These are phyloP conservation scores for Drosophila mayaguana DNA, from an alignment of 2,888 invertebrate genomes.

Conservation along the genomic window DNA sequence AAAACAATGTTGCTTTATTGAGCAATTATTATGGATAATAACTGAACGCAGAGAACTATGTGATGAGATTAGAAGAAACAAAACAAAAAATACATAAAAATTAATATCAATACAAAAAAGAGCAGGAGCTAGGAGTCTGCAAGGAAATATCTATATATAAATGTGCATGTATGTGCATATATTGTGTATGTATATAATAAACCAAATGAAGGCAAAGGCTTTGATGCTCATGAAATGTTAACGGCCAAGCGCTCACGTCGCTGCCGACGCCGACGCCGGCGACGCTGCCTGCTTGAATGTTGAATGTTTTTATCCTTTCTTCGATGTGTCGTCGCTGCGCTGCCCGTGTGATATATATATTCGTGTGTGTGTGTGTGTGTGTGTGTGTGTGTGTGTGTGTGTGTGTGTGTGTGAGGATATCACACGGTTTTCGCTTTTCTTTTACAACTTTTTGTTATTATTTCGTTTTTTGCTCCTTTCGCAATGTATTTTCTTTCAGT, in stretches of 20 bases:
- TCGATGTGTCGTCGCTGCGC: slow-evolving; percentile 71
- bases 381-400: slow-evolving; percentile 62
- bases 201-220: slow-evolving; percentile 69
- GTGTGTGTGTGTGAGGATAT: slow-evolving; percentile 75
- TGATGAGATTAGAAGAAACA: background rate
- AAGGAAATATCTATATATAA: background rate
- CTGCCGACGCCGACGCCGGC: slow-evolving; percentile 29
- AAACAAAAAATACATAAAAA: background rate
- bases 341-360: slow-evolving; percentile 38
- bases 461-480: slow-evolving; percentile 73
- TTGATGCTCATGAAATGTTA: slow-evolving; percentile 76
- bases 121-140: too few species aligned
- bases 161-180: background rate
- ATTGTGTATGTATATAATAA: slow-evolving; percentile 55
- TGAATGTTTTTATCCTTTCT: slow-evolving; percentile 77
- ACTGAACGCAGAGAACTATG: background rate
- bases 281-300: slow-evolving; percentile 25
- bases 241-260: slow-evolving; percentile 45
- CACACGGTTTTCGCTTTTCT: slow-evolving; percentile 80
- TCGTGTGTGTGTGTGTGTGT: slow-evolving; percentile 58
- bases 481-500: slow-evolving; percentile 78
- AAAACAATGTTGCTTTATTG: slow-evolving; percentile 20
- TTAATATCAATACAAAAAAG: background rate
- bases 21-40: slow-evolving; percentile 22
- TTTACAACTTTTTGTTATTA: slow-evolving; percentile 80